Evolutionary conservation across 1,140 invertebrate genomes (phyloP), one percentile per base, ranked within the genome.

Genomic region (Drosophila bipectinata): DNA sequence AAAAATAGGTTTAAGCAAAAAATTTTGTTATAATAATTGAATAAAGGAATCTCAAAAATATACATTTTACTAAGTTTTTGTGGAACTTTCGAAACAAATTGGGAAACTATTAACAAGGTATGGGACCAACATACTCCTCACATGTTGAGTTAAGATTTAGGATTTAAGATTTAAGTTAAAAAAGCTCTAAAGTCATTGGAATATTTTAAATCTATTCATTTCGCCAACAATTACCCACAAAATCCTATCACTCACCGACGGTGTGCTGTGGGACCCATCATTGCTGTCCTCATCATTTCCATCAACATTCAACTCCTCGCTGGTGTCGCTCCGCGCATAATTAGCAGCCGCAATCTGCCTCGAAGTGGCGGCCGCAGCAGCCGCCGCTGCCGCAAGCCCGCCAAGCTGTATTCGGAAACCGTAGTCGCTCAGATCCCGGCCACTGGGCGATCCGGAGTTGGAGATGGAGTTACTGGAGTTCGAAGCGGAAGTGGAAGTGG

Each of bases 371-470:
- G 90, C 90, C 9, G 90, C 90, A 1, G 90, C 90, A 10, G 90
- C 90, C 5, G 90, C 90, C 7, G 90, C 90, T 4, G 90, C 90
- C 12, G 90, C 88, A 53, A 92, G 71, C 6, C 91, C 91, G 28
- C 91, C 91, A 53, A 92, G 74, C 52, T 92, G 91, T 90, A 92
- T 92, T 84, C 91, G 77, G 66, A 92, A 92, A 18, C 91, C 91
- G 57, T 92, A 92, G 76, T 92, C 91, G 41, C 90, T 91, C 24
- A 92, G 72, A 41, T 92, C 91, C 34, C 83, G 78, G 24, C 90
- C 78, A 53, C 66, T 63, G 32, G 80, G 78, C 14, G 90, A 67
- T 12, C 68, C 63, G 8, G 88, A 59, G 53, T 80, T 41, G 72
- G 72, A 82, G 77, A 49, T 64, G 77, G 61, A 74, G 47, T 62